A percentile compares a stretch with the other conserved stretches of the same genome.
phyloP scores from a whole-genome alignment of 1,140 invertebrate genomes.

The Habropoda laboriosa region DNA sequence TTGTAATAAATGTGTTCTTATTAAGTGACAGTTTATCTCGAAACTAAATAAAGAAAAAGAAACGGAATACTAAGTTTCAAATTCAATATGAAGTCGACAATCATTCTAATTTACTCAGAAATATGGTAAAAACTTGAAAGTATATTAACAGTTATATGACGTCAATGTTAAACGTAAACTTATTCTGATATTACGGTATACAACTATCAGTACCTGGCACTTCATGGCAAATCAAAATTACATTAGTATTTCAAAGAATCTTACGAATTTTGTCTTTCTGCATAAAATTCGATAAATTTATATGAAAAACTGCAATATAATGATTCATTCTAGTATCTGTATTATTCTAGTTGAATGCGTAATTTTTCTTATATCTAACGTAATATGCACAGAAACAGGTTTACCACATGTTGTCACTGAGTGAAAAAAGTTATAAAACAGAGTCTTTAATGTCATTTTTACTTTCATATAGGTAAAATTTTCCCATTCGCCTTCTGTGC shows the following conservation, averaged over 20 bases:
- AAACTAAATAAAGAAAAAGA: background rate
- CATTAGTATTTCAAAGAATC: conserved; percentile 12
- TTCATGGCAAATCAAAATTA: conserved; percentile 54
- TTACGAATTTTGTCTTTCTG: conserved; percentile 17
- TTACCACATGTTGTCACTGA: conserved; percentile 49
- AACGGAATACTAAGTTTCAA: background rate
- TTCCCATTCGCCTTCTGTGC: background rate
- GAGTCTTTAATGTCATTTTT: conserved; percentile 46
- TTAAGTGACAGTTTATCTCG: conserved; percentile 19
- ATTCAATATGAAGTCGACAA: background rate
- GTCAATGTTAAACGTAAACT: conserved; percentile 9
- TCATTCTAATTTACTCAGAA: background rate
- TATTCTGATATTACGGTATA: conserved; percentile 8
- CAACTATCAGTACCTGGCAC: conserved; percentile 44
- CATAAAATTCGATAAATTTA: conserved; percentile 20
- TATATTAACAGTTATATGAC: background rate
- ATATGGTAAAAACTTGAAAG: background rate
- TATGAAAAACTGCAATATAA: conserved; percentile 36
- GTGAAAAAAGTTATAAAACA: conserved; percentile 66
- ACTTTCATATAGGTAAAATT: conserved; percentile 39
- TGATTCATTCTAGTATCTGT: conserved; percentile 17
- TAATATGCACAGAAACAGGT: conserved; percentile 46
- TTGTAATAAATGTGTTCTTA: conserved; percentile 7
- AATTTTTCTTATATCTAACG: conserved; percentile 37
- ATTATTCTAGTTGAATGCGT: conserved; percentile 30